Base-by-base conservation (phyloP, 2,113 vertebrate species). In the Turnix velox region DNA sequence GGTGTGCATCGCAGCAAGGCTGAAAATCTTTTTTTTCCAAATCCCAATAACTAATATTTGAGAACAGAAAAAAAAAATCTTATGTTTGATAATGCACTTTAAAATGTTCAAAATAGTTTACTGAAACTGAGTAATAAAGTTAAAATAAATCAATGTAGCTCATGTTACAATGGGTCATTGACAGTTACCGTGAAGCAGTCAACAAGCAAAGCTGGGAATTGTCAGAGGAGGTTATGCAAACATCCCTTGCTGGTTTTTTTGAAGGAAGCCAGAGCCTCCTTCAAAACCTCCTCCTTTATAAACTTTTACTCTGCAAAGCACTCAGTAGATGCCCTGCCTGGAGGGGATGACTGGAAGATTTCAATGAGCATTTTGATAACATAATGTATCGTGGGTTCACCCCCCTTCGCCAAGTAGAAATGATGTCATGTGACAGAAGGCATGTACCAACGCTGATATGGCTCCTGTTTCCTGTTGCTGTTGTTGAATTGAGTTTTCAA, bases 311-410 rank as follows among this genome's bases (percentile, higher is more conserved):
- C 11, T 61, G 7, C 27, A 6, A 22, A 18, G 8, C 14, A 1
- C 42, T 33, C 59, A 24, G 52, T 45, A 75, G 65, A 37, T 78
- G 23, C 24, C 30, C 8, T 59, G 42, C 23, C 40, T 69, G 3
- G 1, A 0, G 0, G 37, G 8, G 4, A 4, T 48, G 25, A 27
- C 62, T 57, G 45, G 30, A 23, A 68, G 49, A 16, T 54, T 75
- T 42, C 87, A 52, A 25, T 1, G 2, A 48, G 10, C 5, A 1
- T 6, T 75, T 23, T 39, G 62, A 57, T 72, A 9, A 48, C 8
- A 1, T 43, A 18, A 43, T 17, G n/a, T 55, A 35, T 27, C 40
- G 79, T 0, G 0, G n/a, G 28, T 51, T 82, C 63, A 37, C 15
- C 24, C 28, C 33, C 6, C 27, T 48, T 87, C 31, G 20, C 33